Conservation (phyloP, 2,113 vertebrate species). For the Turnix velox region DNA sequence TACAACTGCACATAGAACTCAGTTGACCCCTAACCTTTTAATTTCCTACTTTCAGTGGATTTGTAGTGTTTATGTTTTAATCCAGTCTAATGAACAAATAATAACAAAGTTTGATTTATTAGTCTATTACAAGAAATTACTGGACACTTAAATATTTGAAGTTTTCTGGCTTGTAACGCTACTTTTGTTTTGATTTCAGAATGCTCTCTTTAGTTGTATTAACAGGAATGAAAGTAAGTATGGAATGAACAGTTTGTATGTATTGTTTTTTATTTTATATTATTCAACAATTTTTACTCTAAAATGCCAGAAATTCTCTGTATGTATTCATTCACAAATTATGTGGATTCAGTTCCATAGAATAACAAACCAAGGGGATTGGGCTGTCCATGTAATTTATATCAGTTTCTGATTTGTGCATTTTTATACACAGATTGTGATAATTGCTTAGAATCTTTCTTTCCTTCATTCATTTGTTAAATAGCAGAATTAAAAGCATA, state of each 20-base stretch:
- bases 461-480: not conserved
- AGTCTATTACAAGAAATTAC: not conserved
- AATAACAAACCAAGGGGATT: not conserved
- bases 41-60: not conserved
- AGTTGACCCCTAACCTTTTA: not conserved
- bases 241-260: not conserved
- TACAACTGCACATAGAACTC: not conserved
- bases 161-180: slow-evolving; percentile 16
- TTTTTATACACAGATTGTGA: not conserved
- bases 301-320: not conserved
- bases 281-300: not conserved
- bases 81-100: not conserved
- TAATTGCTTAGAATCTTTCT: not conserved
- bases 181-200: slow-evolving; percentile 82
- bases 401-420: not conserved
- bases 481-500: not conserved
- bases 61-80: not conserved
- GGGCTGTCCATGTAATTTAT: not conserved
- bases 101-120: not conserved
- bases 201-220: slow-evolving; percentile 96
- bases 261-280: not conserved
- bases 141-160: not conserved
- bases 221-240: slow-evolving; percentile 99
- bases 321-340: not conserved
- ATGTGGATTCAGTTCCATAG: not conserved